Percentiles rank a stretch among this genome's conserved stretches.
These are phyloP conservation scores for Mobula hypostoma DNA, from an alignment of 2,113 vertebrate species.

Conservation along the genomic window DNA sequence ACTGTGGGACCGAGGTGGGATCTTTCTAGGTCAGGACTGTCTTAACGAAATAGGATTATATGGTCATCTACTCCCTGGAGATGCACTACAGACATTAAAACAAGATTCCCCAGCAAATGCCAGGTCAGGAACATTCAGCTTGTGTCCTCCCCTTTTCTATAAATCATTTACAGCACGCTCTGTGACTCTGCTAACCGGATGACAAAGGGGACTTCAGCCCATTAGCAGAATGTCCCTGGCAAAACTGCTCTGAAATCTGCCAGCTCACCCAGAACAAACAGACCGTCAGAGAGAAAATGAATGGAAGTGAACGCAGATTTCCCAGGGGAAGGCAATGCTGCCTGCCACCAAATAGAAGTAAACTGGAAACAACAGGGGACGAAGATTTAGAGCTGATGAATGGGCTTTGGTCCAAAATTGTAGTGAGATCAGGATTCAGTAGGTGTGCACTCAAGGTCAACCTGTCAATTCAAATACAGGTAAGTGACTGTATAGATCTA, in stretches of 20 bases:
- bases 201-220: background rate
- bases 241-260: background rate
- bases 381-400: background rate
- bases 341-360: background rate
- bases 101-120: background rate
- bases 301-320: background rate
- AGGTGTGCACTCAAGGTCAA: background rate
- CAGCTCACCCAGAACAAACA: background rate
- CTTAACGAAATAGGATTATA: too few relatives aligned
- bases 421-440: background rate
- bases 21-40: too few relatives aligned
- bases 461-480: background rate
- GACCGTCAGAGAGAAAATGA: background rate
- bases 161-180: too few relatives aligned
- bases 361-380: background rate
- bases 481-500: background rate
- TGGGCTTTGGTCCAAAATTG: background rate
- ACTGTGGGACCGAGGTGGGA: too few relatives aligned
- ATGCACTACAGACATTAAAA: background rate
- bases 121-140: background rate
- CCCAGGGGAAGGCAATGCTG: background rate
- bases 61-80: too few relatives aligned
- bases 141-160: background rate
- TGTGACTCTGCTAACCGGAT: background rate
- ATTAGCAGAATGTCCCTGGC: background rate